phyloP scores from a whole-genome alignment of 2,888 invertebrate species.

The Cyrtodaria siliqua region DNA sequence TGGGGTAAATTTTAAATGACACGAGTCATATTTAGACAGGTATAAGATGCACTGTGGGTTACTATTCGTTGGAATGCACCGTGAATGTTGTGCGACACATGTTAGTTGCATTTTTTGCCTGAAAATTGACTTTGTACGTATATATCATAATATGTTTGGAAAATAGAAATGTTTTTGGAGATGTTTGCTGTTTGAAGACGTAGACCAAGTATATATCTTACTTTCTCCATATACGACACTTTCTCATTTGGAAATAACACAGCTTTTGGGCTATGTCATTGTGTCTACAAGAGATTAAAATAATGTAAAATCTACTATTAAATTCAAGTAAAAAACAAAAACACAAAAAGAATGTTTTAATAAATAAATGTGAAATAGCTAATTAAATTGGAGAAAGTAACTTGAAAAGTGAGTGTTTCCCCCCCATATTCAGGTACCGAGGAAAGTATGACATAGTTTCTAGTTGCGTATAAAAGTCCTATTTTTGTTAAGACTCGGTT shows the following conservation, averaged over 20 bases:
- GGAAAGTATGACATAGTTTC: neutral
- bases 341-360: too few species aligned
- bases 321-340: too few species aligned
- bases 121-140: slow-evolving; percentile 16
- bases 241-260: neutral
- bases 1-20: too few species aligned
- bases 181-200: slow-evolving; percentile 32
- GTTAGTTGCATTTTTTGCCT: slow-evolving; percentile 26
- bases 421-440: slow-evolving; percentile 30
- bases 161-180: slow-evolving; percentile 11
- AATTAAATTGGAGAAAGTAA: slow-evolving; percentile 59
- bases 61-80: slow-evolving; percentile 18
- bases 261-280: too few species aligned
- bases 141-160: neutral
- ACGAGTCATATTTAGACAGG: too few species aligned
- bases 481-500: too few species aligned
- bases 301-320: too few species aligned
- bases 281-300: too few species aligned
- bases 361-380: too few species aligned
- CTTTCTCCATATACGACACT: slow-evolving; percentile 1
- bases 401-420: slow-evolving; percentile 58
- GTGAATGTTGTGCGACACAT: slow-evolving; percentile 28
- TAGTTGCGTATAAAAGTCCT: too few species aligned
- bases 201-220: slow-evolving; percentile 1
- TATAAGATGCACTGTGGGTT: slow-evolving; percentile 7